Evolutionary conservation across 1,140 invertebrate species (phyloP).

Genomic region (Ptiloglossa arizonensis): DNA sequence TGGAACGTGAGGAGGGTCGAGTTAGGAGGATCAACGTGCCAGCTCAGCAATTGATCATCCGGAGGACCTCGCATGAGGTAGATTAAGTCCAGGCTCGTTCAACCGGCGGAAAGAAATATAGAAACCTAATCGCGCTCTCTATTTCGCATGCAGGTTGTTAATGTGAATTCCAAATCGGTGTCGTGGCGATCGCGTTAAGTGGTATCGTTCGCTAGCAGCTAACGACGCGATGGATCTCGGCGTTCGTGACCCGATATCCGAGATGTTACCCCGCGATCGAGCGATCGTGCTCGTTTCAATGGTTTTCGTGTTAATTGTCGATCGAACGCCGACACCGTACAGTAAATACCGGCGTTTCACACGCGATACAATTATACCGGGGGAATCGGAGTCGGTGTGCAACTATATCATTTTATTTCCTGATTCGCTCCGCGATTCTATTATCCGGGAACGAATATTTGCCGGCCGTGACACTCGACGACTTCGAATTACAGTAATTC

Average conservation of each 20-base stretch:
- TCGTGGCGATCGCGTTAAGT: slow-evolving; percentile 37
- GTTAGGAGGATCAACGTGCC: slow-evolving; percentile 36
- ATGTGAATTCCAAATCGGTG: slow-evolving; percentile 40
- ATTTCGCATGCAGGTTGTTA: slow-evolving; percentile 21
- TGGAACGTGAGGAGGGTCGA: slow-evolving; percentile 43
- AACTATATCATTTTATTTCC: too few species aligned
- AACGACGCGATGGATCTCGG: slow-evolving; percentile 2
- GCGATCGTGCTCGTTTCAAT: background rate
- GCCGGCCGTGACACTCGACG: too few species aligned
- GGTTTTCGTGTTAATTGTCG: background rate
- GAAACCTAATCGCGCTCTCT: slow-evolving; percentile 46
- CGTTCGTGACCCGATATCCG: slow-evolving; percentile 30
- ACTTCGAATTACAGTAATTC: too few species aligned
- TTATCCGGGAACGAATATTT: too few species aligned
- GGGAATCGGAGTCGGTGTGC: too few species aligned
- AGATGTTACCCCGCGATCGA: background rate
- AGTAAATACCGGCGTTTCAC: background rate
- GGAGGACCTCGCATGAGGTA: slow-evolving; percentile 29
- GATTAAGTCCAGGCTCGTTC: slow-evolving; percentile 34
- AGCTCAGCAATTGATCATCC: slow-evolving; percentile 41
- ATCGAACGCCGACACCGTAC: background rate
- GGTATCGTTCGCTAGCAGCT: background rate
- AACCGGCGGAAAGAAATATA: slow-evolving; percentile 30
- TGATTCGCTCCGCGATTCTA: too few species aligned
- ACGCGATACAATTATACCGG: too few species aligned